phyloP scores from a whole-genome alignment of 2,797 vertebrate species.

The Poeciliopsis infans region DNA sequence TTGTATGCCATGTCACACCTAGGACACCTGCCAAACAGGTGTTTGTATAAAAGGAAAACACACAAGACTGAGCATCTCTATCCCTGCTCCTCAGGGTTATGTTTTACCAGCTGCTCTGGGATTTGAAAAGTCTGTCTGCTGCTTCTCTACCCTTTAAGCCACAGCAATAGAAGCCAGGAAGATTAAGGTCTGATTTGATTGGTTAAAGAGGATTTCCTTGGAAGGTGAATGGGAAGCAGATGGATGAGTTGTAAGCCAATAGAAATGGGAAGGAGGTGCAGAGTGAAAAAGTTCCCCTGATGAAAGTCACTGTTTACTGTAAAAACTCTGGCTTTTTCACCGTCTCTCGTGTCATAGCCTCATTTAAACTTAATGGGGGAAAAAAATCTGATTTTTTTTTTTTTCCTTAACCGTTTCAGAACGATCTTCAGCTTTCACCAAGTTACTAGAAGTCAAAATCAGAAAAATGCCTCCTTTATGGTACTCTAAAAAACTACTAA shows the following conservation, averaged over 20 bases:
- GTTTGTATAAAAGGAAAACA: slow-evolving; percentile 1
- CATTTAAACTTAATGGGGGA: not conserved
- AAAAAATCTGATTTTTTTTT: not conserved
- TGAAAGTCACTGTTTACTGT: slow-evolving; percentile 58
- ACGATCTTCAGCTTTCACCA: not conserved
- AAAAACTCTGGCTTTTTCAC: not conserved
- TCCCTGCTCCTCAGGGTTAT: slow-evolving; percentile 34
- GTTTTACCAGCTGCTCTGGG: slow-evolving; percentile 50
- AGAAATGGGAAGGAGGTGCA: slow-evolving; percentile 48
- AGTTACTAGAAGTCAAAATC: not conserved
- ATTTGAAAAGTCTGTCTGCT: slow-evolving; percentile 40
- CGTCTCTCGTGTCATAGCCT: not conserved
- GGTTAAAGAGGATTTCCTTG: slow-evolving; percentile 65
- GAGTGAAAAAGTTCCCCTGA: slow-evolving; percentile 66
- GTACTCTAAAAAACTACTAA: not conserved
- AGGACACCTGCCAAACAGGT: slow-evolving; percentile 13
- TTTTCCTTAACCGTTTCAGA: not conserved
- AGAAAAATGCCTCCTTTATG: not conserved
- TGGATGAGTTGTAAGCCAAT: slow-evolving; percentile 55
- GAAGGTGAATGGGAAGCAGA: slow-evolving; percentile 72
- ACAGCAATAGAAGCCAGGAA: slow-evolving; percentile 41
- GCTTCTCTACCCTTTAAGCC: slow-evolving; percentile 59
- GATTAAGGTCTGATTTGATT: slow-evolving; percentile 66
- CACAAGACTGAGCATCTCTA: slow-evolving; percentile 21
- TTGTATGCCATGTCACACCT: not conserved